Evolutionary conservation across 2,113 vertebrate genomes (phyloP).

Genomic region (Rallus limicola): DNA sequence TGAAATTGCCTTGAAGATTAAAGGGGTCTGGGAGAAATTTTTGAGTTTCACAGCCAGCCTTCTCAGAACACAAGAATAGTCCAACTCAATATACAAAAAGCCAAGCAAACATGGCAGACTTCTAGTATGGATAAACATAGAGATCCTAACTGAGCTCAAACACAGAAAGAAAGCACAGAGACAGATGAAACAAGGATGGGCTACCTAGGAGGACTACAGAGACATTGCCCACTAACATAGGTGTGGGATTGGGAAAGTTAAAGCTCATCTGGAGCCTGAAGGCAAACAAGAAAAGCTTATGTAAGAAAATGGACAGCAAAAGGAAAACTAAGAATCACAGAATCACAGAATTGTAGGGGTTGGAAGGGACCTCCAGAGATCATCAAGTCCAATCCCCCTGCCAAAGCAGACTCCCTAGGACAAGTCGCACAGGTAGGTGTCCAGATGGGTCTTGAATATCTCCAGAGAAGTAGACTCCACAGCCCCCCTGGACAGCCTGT

Average conservation of each 20-base stretch:
- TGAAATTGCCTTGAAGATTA: not conserved
- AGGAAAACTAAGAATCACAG: not conserved
- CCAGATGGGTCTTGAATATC: no score
- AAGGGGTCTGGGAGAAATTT: not conserved
- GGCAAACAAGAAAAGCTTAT: not conserved
- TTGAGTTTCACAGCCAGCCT: not conserved
- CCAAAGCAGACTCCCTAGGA: no score
- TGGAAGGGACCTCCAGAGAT: no score
- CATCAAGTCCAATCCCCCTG: no score
- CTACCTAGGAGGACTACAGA: not conserved
- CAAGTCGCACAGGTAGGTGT: no score
- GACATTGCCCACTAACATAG: not conserved
- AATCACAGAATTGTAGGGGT: no score
- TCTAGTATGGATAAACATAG: not conserved
- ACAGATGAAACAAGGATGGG: no score
- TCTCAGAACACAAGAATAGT: no score
- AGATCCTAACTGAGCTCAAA: not conserved
- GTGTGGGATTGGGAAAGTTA: not conserved
- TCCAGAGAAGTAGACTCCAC: no score
- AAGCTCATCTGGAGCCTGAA: not conserved
- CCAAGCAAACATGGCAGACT: not conserved
- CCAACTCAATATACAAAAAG: not conserved
- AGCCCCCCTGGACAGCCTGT: no score
- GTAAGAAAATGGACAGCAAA: not conserved
- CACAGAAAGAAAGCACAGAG: not conserved